Conservation (phyloP, 2,797 vertebrate genomes). For the Scolopax rusticola region DNA sequence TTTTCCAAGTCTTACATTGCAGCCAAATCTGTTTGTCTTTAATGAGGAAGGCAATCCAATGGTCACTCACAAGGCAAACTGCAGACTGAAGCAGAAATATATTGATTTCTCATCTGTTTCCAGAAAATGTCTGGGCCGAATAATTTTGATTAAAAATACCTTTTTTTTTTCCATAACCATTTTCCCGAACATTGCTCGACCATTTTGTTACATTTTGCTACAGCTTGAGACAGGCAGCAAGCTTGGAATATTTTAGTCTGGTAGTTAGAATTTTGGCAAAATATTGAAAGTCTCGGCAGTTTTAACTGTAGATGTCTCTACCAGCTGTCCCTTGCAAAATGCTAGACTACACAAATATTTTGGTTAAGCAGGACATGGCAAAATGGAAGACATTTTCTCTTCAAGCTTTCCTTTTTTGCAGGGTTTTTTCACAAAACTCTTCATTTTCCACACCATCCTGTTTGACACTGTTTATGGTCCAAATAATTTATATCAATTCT, state of each 20-base stretch:
- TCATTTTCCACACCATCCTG: neutral
- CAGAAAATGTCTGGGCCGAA: neutral
- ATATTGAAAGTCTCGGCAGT: constrained; percentile 5
- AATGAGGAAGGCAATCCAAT: neutral
- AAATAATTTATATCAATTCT: neutral
- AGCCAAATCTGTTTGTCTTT: neutral
- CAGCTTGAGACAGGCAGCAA: constrained; percentile 25
- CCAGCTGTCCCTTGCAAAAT: constrained; percentile 31
- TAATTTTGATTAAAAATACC: neutral
- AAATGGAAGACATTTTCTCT: neutral
- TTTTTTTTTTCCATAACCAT: neutral
- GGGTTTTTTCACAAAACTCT: neutral
- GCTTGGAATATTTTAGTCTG: constrained; percentile 29
- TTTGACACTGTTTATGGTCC: neutral
- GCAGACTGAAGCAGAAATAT: neutral
- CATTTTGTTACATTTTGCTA: neutral
- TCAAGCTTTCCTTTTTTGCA: neutral
- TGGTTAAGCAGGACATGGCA: neutral
- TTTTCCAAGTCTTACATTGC: neutral
- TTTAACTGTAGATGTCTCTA: constrained; percentile 47
- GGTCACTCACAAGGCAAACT: neutral
- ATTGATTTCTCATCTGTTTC: neutral
- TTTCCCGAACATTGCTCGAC: neutral
- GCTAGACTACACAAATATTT: neutral
- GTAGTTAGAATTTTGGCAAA: constrained; percentile 60